Evolutionary conservation across 1,140 invertebrate genomes (phyloP).

Genomic region (Bombus waltoni): DNA sequence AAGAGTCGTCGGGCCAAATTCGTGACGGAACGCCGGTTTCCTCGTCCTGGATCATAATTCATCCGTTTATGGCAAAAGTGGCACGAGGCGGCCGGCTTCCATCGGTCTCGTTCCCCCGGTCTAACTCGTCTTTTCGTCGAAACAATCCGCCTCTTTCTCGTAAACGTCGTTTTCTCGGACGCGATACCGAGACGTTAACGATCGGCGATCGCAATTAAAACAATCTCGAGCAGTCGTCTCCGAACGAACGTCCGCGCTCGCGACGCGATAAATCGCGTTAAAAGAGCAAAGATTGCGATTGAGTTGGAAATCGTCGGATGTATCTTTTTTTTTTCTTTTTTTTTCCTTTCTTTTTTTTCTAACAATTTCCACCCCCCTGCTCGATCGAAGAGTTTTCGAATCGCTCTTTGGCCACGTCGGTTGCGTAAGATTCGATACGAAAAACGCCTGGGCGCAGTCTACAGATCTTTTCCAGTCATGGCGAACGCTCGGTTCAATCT

Average conservation of each 20-base stretch:
- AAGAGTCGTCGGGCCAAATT: conserved; percentile 27
- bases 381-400: background rate
- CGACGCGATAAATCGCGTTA: background rate
- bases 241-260: background rate
- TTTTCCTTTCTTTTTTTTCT: background rate
- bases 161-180: background rate
- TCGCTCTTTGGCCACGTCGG: conserved; percentile 34
- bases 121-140: background rate
- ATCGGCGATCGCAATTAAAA: background rate
- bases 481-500: conserved; percentile 37
- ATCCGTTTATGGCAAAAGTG: conserved; percentile 54
- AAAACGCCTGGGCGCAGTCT: conserved; percentile 13
- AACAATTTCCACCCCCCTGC: too few species aligned
- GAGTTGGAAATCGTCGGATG: background rate
- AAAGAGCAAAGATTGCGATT: background rate
- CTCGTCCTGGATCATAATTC: conserved; percentile 59
- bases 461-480: conserved; percentile 57
- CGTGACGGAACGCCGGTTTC: conserved; percentile 53
- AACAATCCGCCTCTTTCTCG: conserved; percentile 1
- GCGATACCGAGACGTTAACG: background rate
- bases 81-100: conserved; percentile 43
- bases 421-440: conserved; percentile 22
- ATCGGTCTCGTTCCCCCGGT: conserved; percentile 1
- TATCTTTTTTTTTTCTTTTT: background rate
- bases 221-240: background rate